Percentiles rank a stretch among this genome's conserved stretches.
These are phyloP conservation scores for Buathra laborator DNA, from an alignment of 2,888 invertebrate genomes.

Conservation along the genomic window DNA sequence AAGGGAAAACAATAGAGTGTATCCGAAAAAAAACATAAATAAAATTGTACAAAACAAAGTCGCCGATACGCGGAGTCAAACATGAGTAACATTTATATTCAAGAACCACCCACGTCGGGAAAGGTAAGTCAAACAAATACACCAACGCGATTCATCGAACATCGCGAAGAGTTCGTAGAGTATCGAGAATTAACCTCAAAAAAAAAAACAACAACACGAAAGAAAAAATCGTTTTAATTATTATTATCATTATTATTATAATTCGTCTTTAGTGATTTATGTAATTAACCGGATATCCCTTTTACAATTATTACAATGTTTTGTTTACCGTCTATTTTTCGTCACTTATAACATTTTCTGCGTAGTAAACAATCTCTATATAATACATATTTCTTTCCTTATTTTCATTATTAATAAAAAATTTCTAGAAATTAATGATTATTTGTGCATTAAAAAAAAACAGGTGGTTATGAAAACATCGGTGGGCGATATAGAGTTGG, in stretches of 20 bases:
- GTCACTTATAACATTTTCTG: no score
- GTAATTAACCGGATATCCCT: no score
- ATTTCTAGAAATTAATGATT: slow-evolving; percentile 17
- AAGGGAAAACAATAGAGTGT: background rate
- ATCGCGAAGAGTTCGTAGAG: no score
- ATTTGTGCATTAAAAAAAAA: slow-evolving; percentile 32
- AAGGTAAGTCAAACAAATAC: slow-evolving; percentile 89
- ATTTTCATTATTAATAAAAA: no score
- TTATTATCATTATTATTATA: no score
- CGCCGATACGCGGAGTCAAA: slow-evolving; percentile 53
- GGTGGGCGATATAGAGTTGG: slow-evolving; percentile 98
- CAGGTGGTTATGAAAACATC: slow-evolving; percentile 96
- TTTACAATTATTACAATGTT: no score
- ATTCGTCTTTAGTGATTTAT: no score
- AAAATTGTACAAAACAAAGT: slow-evolving; percentile 27
- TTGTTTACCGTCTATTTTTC: no score
- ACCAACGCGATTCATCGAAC: background rate
- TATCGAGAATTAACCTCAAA: slow-evolving; percentile 16
- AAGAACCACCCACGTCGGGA: slow-evolving; percentile 97
- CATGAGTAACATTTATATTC: slow-evolving; percentile 99
- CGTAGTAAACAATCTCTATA: no score
- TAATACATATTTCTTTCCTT: no score
- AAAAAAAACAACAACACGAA: no score
- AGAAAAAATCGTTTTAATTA: no score
- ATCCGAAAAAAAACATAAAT: slow-evolving; percentile 13